Base-by-base conservation (phyloP, 2,113 vertebrate genomes). In the Nematolebias whitei region DNA sequence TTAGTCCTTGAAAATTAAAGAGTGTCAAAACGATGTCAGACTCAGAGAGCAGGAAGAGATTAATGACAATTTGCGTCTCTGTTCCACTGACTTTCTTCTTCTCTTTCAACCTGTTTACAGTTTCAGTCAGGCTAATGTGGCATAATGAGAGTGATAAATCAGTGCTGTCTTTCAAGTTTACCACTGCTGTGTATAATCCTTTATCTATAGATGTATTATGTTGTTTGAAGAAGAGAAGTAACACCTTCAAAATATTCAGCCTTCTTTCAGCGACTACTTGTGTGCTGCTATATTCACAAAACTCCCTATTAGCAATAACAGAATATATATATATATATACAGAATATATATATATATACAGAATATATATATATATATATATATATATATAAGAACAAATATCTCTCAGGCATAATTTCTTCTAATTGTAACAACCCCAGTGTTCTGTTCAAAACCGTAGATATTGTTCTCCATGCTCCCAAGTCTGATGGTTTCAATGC, bases 1-100 rank as follows among this genome's bases (percentile, higher is more conserved):
- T 90, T 80, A 49, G n/a, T 29, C 10, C 39, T 20, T 29, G 23
- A 22, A 79, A 71, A 89, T 88, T 80, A 85, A 79, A 88, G 79
- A 80, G 79, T 62, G 72, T 71, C 68, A 72, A 80, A 73, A 74
- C 74, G 68, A 64, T 43, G 50, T 55, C 69, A 77, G 77, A 62
- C 29, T 24, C 24, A 11, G 52, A 58, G 76, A 57, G 71, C 50
- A 47, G 65, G 62, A 65, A 70, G 61, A 69, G 71, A 82, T 76
- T 79, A 82, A 80, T 80, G 57, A 80, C 29, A 66, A 44, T 44
- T 47, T 72, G 63, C 80, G 54, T 54, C 59, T 38, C 8, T 39
- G 38, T 63, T 66, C 53, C 44, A 48, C 24, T 64, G 56, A 82
- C 78, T 63, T 68, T 76, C 59, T 55, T 67, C 35, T 57, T 80